Evolutionary conservation across 2,113 vertebrate genomes (phyloP), one percentile per base, ranked within the genome.

Genomic region (Ursus arctos): DNA sequence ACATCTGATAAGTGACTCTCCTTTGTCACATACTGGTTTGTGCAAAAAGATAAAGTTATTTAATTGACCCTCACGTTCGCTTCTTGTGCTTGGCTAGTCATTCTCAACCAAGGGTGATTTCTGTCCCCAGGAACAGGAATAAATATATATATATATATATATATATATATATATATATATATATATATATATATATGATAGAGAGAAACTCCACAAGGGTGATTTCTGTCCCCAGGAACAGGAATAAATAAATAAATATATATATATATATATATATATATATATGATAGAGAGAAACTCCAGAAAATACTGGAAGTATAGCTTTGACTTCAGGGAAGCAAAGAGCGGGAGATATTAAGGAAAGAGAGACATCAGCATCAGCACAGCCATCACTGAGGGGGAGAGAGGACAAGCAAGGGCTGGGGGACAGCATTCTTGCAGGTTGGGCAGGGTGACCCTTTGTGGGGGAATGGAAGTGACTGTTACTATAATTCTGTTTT

Each of bases 371-470:
- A 7, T 33, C 51, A 12, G 7, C 4, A 2, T 26, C 49, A 22
- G 31, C 1, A 13, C 7, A 43, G 24, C n/a, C 18, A 2, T 33
- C 21, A 47, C 1, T 49, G 3, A 1, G 1, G 1, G 13, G n/a
- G 21, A 47, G 53, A 43, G n/a, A n/a, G 55, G 19, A 7, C 6
- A 31, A 79, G 19, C 49, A 71, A 16, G 31, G 74, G 28, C 28
- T 8, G 47, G 22, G 53, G 2, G 3, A 4, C 14, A 49, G 7
- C 26, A 5, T 6, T 31, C 33, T 47, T 51, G 28, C 12, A 67
- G 28, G 21, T 47, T 24, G 40, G 24, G 69, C 59, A 7, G 33
- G 24, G 7, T 21, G 24, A 2, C 2, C 7, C 13, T 76, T 40
- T 21, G 31, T 0, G 8, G 33, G 21, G 8, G 33, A 18, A 3